Conservation (phyloP, 2,888 invertebrate genomes). For the Pharmacophagus antenor region DNA sequence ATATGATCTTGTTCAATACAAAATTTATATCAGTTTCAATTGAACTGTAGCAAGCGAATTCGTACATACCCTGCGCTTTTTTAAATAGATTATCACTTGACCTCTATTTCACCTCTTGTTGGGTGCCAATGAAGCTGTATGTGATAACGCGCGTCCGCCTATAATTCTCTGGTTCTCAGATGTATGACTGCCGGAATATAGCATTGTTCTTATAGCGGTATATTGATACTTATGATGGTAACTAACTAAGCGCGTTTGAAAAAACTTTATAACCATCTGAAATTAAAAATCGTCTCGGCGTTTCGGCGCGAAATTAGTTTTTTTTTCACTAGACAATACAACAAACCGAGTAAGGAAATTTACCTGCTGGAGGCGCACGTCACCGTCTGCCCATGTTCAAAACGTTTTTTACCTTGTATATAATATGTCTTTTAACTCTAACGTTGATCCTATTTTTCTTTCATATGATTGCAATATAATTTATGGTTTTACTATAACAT, state of each 20-base stretch:
- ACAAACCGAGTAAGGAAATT: no score
- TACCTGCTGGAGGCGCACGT: no score
- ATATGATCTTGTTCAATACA: no score
- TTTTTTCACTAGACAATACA: no score
- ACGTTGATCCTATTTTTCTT: no score
- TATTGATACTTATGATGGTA: not conserved
- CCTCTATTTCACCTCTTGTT: not conserved
- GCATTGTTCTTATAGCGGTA: not conserved
- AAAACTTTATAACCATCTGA: not conserved
- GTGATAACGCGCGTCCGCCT: not conserved
- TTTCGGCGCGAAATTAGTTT: no score
- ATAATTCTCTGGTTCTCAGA: not conserved
- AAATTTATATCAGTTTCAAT: not conserved
- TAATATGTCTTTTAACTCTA: no score
- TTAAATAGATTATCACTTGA: not conserved
- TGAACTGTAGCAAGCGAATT: not conserved
- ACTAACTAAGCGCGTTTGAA: not conserved
- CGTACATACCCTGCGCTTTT: not conserved
- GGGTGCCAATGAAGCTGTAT: not conserved
- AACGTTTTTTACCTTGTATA: no score
- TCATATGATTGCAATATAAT: no score
- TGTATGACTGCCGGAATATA: not conserved
- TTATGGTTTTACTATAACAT: no score
- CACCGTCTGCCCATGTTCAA: no score
- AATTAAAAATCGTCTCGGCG: no score